Conservation (phyloP, 1,140 invertebrate species). For the Eubasilissa regina region DNA sequence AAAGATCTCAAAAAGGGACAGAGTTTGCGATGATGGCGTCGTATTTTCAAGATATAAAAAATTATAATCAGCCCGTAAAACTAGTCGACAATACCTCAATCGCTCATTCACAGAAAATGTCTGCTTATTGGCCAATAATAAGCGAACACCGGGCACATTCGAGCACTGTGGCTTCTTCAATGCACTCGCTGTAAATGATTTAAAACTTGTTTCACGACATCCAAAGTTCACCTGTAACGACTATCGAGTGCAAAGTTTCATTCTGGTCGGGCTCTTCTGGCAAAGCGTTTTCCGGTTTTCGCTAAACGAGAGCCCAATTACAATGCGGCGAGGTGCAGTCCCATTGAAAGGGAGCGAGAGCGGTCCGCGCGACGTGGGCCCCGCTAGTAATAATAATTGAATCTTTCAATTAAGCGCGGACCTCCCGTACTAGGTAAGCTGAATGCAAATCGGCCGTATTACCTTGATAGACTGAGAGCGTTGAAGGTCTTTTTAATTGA, state of each 20-base stretch:
- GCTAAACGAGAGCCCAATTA: slow-evolving; percentile 38
- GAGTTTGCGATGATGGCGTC: too few species aligned
- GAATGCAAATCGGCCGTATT: slow-evolving; percentile 28
- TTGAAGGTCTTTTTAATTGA: neutral
- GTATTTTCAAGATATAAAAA: too few species aligned
- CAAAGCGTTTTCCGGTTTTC: slow-evolving; percentile 30
- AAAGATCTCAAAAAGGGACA: too few species aligned
- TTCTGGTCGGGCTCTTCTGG: slow-evolving; percentile 9
- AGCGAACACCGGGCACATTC: too few species aligned
- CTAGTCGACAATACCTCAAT: too few species aligned
- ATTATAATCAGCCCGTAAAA: too few species aligned
- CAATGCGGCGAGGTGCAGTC: slow-evolving; percentile 26
- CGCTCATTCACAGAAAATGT: too few species aligned
- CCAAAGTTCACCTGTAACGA: slow-evolving; percentile 1
- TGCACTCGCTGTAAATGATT: neutral
- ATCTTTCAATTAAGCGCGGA: slow-evolving; percentile 35
- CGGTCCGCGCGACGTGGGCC: slow-evolving; percentile 33
- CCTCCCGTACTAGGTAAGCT: neutral
- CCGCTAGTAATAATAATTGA: slow-evolving; percentile 36
- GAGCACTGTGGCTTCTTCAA: too few species aligned
- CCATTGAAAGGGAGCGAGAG: slow-evolving; percentile 4
- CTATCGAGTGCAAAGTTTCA: slow-evolving; percentile 15
- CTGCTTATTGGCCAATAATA: too few species aligned
- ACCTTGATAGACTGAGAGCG: slow-evolving; percentile 1
- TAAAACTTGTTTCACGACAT: neutral